phyloP scores from a whole-genome alignment of 2,797 vertebrate genomes.

The Falco cherrug region DNA sequence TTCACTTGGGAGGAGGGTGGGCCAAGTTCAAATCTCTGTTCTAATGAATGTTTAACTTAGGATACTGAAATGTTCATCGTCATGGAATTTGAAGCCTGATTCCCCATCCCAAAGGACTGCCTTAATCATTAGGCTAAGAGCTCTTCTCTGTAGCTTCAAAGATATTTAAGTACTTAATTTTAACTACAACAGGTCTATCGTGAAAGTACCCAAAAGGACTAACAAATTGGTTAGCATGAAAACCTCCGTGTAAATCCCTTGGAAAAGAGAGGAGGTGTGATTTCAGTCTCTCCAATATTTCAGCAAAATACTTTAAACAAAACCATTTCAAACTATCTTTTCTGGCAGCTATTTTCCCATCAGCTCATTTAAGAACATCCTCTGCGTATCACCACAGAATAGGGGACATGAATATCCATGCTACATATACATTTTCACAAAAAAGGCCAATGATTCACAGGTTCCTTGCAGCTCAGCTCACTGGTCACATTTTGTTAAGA shows the following conservation, averaged over 20 bases:
- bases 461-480: background rate
- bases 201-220: background rate
- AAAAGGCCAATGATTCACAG: background rate
- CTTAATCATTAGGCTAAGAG: conserved; percentile 4
- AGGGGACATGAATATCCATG: background rate
- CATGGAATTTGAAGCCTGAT: background rate
- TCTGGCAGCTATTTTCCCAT: background rate
- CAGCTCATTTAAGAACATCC: background rate
- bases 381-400: background rate
- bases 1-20: background rate
- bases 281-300: background rate
- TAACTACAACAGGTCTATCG: background rate
- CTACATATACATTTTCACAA: background rate
- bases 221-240: background rate
- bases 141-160: background rate
- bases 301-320: background rate
- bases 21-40: background rate
- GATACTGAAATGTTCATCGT: background rate
- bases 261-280: background rate
- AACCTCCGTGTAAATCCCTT: background rate
- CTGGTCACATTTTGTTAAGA: background rate
- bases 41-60: background rate
- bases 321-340: background rate
- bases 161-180: background rate
- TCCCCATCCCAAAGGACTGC: background rate